Evolutionary conservation across 2,888 invertebrate species (phyloP).

Genomic region (Mantis religiosa): DNA sequence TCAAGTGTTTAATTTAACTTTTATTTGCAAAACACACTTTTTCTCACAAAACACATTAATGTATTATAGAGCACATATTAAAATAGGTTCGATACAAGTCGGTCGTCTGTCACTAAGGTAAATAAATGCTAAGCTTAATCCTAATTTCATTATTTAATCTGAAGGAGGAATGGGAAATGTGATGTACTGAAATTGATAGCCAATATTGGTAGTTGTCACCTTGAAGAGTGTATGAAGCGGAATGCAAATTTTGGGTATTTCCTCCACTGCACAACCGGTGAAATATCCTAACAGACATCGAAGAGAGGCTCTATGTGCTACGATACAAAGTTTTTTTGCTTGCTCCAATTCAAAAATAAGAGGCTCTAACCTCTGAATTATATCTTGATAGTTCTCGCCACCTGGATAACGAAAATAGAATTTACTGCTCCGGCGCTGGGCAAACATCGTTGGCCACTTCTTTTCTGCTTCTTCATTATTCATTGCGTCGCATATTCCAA

Average conservation of each 20-base stretch:
- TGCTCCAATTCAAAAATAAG: not conserved
- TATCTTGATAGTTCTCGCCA: slow-evolving; percentile 3
- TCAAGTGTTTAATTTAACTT: too few relatives aligned
- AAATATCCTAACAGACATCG: not conserved
- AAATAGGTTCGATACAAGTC: too few relatives aligned
- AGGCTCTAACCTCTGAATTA: not conserved
- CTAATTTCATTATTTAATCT: too few relatives aligned
- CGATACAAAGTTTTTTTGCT: not conserved
- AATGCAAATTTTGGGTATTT: not conserved
- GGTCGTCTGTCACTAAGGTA: too few relatives aligned
- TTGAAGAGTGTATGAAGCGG: not conserved
- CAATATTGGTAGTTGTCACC: not conserved
- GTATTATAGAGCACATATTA: too few relatives aligned
- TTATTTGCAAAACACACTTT: too few relatives aligned
- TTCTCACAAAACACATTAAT: too few relatives aligned
- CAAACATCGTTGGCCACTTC: not conserved
- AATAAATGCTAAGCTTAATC: too few relatives aligned
- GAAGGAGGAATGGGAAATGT: not conserved
- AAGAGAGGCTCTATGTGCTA: not conserved
- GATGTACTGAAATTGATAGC: not conserved
- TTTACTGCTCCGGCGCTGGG: not conserved
- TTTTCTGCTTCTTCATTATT: not conserved
- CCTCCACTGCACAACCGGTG: not conserved
- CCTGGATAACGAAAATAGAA: not conserved
- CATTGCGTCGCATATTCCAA: slow-evolving; percentile 41